Evolutionary conservation across 2,797 vertebrate genomes (phyloP).

Genomic region (Pterois miles): DNA sequence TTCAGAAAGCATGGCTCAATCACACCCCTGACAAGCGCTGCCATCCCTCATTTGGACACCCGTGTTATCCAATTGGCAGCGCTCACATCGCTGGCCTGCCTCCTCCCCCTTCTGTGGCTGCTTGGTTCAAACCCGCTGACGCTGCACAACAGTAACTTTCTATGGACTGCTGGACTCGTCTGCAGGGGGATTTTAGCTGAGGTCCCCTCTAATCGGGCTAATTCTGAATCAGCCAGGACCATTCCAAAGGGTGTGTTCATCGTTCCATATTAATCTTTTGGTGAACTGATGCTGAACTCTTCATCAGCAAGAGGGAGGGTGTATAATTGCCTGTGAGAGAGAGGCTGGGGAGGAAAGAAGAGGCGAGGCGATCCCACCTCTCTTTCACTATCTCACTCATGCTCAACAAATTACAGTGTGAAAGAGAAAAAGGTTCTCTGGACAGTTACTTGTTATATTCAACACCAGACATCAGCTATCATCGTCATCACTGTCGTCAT

Average conservation of each 20-base stretch:
- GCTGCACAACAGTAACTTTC: constrained; percentile 72
- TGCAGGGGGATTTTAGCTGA: constrained; percentile 57
- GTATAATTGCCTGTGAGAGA: constrained; percentile 56
- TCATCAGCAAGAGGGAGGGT: constrained; percentile 65
- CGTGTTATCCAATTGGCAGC: constrained; percentile 67
- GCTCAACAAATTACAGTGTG: constrained; percentile 40
- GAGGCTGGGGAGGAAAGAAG: constrained; percentile 24
- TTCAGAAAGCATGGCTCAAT: constrained; percentile 62
- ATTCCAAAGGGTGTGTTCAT: constrained; percentile 69
- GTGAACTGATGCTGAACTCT: constrained; percentile 83
- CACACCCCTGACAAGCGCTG: constrained; percentile 64
- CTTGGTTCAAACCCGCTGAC: constrained; percentile 65
- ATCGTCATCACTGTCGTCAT: constrained; percentile 12
- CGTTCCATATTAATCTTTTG: constrained; percentile 73
- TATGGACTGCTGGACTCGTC: constrained; percentile 54
- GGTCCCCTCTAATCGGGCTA: constrained; percentile 64
- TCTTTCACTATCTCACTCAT: constrained; percentile 30
- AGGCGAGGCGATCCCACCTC: constrained; percentile 50
- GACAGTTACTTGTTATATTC: constrained; percentile 16
- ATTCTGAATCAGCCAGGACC: constrained; percentile 69
- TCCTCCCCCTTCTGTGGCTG: constrained; percentile 29
- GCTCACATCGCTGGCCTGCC: constrained; percentile 55
- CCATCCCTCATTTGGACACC: constrained; percentile 71
- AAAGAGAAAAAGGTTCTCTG: constrained; percentile 4
- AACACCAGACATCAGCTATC: constrained; percentile 18